A percentile compares a stretch with the other conserved stretches of the same genome.
Conservation (phyloP, 1,140 invertebrate species). For the Ericerus pela region DNA sequence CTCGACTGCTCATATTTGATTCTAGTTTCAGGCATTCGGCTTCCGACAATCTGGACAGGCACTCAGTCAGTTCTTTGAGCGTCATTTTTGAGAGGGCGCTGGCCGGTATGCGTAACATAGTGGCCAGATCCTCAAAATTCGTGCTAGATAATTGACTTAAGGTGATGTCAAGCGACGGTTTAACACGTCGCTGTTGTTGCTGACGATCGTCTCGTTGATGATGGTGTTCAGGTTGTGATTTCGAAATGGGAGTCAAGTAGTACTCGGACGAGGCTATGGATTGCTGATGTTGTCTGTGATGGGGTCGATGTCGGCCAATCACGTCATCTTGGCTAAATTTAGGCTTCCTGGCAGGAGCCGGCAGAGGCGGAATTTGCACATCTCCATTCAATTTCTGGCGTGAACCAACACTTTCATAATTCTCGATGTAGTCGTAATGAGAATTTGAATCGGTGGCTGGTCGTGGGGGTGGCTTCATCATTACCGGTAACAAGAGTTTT, state of each 20-base stretch:
- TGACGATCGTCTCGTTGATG: constrained; percentile 11
- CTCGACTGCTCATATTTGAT: not conserved
- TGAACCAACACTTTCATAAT: constrained; percentile 34
- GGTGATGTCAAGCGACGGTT: constrained; percentile 48
- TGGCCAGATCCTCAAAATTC: constrained; percentile 59
- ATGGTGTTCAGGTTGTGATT: constrained; percentile 16
- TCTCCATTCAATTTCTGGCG: constrained; percentile 26
- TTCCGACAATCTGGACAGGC: constrained; percentile 38
- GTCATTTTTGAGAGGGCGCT: constrained; percentile 66
- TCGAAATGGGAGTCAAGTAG: constrained; percentile 34
- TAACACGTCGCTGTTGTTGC: not conserved
- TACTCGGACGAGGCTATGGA: constrained; percentile 40
- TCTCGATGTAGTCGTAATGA: constrained; percentile 44
- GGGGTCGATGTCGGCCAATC: constrained; percentile 32
- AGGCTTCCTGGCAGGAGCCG: constrained; percentile 44
- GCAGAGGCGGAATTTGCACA: constrained; percentile 40
- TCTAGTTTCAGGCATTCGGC: constrained; percentile 18
- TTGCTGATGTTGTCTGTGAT: constrained; percentile 23
- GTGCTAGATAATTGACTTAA: constrained; percentile 63
- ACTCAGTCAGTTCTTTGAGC: constrained; percentile 63
- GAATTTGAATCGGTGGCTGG: constrained; percentile 42
- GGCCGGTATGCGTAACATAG: constrained; percentile 55
- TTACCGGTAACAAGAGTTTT: constrained; percentile 38
- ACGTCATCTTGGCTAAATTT: constrained; percentile 34
- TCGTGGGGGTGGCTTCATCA: constrained; percentile 43